Base-by-base conservation (phyloP, 1,140 invertebrate species). In the Drosophila punjabiensis region DNA sequence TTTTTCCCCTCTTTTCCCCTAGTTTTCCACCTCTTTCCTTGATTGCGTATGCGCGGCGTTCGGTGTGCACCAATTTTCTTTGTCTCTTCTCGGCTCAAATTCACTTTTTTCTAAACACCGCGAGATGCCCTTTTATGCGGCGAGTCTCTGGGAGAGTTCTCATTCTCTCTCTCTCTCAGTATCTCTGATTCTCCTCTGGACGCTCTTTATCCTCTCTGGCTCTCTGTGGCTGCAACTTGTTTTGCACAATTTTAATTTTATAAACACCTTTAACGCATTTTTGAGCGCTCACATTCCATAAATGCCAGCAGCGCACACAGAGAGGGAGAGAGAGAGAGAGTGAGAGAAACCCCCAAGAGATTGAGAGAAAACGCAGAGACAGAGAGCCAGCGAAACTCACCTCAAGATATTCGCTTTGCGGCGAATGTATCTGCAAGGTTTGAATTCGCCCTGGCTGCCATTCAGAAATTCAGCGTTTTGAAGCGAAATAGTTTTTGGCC, bases 191-290 rank as follows among this genome's bases (percentile, higher is more conserved):
- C 28, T 35, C 39, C 33, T 16, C 20, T 66, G 24, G 18, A 13
- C 11, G 30, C 45, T 52, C 28, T 47, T 47, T 33, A n/a, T 11
- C 24, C 35, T 41, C 45, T 58, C 66, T 50, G 43, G 30, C 47
- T 32, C 28, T 32, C 45, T 47, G n/a, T 37, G 32, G 68, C 82
- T 77, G 86, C 86, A 90, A 91, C 86, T 90, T 90, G 86, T 90
- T 90, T 91, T 91, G 87, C 86, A 90, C 86, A 90, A 90, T 90
- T 90, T 90, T 90, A 90, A 90, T 90, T 90, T 91, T 90, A 90
- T 90, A 90, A 90, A 90, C 86, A 90, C 86, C 86, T 90, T 90
- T 90, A 90, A 90, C 86, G 86, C 86, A 90, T 90, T 91, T 90
- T 90, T 90, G 79, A 87, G 82, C 87, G 87, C 86, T 91, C 79